Evolutionary conservation across 2,797 vertebrate species (phyloP), one percentile per base, ranked within the genome.

Genomic region (Danio albolineatus): DNA sequence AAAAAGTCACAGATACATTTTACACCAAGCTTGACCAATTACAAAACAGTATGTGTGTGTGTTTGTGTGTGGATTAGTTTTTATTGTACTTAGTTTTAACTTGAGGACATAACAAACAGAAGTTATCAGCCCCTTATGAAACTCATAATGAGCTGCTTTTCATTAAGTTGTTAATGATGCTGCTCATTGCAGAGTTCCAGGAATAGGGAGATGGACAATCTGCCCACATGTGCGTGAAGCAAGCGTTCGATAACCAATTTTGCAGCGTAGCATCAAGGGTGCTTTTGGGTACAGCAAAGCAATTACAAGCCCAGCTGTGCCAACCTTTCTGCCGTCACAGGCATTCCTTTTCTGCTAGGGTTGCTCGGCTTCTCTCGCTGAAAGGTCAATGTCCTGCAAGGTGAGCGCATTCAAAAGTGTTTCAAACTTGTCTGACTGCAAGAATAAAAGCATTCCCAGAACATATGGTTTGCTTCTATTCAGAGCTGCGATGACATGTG

Each of bases 171-270:
- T 43, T 66, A 67, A 77, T 57, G 10, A 67, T 57, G 5, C 10
- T 10, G 17, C 13, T 41, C 4, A 43, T 44, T 65, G 7, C 53
- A 36, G 36, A 36, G 17, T 19, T 81, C 46, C 8, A 7, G 46
- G 41, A 19, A 36, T 21, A 60, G 28, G 38, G 41, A 76, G 19
- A 60, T 16, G 44, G 13, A 67, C 71, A 51, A 69, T 76, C 81
- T 76, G 83, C 56, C 51, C 64, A 76, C 48, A 69, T 48, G 39
- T 43, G 61, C 53, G 77, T 72, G 75, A 82, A 73, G 78, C 70
- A 81, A 85, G 70, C 16, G 12, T 85, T 91, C 86, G 84, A 87
- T 89, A 88, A 86, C 78, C 78, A 86, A 84, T 83, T 89, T 88
- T 86, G 65, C 82, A 78, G 77, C 82, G 76, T 86, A 61, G 83